A percentile compares a stretch with the other conserved stretches of the same genome.
Conservation (phyloP, 2,113 vertebrate species). For the Mola mola region DNA sequence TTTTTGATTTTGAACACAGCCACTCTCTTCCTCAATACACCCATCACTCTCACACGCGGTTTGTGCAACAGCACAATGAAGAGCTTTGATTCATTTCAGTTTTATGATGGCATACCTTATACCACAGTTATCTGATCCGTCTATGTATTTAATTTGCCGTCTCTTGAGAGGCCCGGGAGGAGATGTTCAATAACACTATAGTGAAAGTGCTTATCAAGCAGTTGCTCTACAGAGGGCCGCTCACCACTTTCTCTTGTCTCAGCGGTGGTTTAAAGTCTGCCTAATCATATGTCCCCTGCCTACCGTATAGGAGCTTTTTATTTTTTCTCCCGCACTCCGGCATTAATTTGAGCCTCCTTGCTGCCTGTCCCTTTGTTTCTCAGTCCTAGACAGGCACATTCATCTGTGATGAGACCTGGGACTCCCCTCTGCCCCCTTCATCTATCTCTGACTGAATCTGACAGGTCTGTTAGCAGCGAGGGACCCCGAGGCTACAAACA, state of each 20-base stretch:
- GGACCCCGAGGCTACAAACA: constrained; percentile 19
- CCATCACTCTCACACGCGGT: constrained; percentile 15
- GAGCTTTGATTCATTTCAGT: constrained; percentile 63
- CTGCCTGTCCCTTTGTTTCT: constrained; percentile 14
- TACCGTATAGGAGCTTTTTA: not conserved
- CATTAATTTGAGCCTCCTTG: constrained; percentile 6
- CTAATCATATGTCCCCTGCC: constrained; percentile 2
- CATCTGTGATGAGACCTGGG: constrained; percentile 11
- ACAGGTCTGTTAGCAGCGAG: constrained; percentile 29
- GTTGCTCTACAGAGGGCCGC: constrained; percentile 30
- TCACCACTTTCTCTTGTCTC: constrained; percentile 39
- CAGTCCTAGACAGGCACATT: constrained; percentile 34
- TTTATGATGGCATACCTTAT: constrained; percentile 49
- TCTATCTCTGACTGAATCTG: constrained; percentile 45
- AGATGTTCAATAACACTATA: constrained; percentile 55
- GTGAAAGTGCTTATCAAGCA: constrained; percentile 65
- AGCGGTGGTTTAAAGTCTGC: constrained; percentile 20
- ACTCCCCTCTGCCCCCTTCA: constrained; percentile 31
- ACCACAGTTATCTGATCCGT: constrained; percentile 65
- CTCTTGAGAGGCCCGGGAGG: constrained; percentile 54
- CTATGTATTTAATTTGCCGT: constrained; percentile 69
- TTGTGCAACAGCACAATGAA: constrained; percentile 55
- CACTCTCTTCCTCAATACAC: not conserved
- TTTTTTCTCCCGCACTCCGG: not conserved
- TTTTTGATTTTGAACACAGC: no score